Evolutionary conservation across 2,113 vertebrate species (phyloP).

Genomic region (Thinocorus orbignyianus): DNA sequence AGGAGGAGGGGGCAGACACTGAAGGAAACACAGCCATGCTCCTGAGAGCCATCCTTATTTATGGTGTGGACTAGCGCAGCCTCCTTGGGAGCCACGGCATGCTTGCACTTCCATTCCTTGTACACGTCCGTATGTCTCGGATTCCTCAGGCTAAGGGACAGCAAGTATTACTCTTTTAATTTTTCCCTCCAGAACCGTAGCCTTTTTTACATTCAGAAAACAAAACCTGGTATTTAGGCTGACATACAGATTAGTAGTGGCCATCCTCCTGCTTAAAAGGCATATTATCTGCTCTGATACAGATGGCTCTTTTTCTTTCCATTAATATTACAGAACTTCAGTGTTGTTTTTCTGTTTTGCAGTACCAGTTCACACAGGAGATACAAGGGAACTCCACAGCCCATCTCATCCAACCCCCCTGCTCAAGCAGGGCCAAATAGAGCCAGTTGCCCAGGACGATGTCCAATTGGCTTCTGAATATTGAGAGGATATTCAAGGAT

Average conservation of each 20-base stretch:
- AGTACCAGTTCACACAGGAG: not conserved
- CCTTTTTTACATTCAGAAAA: not conserved
- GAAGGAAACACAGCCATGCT: not conserved
- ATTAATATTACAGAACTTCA: not conserved
- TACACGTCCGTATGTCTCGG: not conserved
- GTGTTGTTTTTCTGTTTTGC: not conserved
- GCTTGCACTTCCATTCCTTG: not conserved
- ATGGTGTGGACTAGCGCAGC: rapidly evolving
- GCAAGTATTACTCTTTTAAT: not conserved
- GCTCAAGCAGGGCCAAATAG: not conserved
- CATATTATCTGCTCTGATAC: not conserved
- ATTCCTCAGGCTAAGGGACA: not conserved
- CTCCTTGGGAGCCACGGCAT: rapidly evolving
- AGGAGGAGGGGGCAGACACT: not conserved
- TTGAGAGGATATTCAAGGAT: not conserved
- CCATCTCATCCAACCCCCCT: not conserved
- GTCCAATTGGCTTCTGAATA: not conserved
- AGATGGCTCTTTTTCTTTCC: not conserved
- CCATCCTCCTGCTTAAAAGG: not conserved
- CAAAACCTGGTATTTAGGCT: slow-evolving; percentile 5
- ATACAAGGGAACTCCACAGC: not conserved
- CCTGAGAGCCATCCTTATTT: not conserved
- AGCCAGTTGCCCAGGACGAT: not conserved
- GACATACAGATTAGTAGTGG: not conserved
- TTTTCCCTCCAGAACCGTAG: not conserved